Conservation (phyloP, 2,797 vertebrate genomes). For the Strix occidentalis region DNA sequence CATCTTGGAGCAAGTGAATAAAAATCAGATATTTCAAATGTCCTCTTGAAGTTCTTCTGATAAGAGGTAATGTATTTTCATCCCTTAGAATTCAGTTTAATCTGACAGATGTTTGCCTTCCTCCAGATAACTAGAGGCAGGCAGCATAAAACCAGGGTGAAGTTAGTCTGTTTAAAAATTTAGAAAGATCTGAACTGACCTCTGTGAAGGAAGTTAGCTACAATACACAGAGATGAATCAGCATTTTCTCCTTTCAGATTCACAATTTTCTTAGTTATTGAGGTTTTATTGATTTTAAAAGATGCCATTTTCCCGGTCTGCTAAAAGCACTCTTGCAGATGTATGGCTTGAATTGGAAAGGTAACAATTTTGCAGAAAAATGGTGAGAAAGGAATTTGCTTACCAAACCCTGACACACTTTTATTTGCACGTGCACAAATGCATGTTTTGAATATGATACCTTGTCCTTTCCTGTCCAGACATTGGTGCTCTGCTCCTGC, state of each 20-base stretch:
- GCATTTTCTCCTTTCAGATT: neutral
- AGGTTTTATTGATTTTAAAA: neutral
- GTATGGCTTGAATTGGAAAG: neutral
- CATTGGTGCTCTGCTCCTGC: neutral
- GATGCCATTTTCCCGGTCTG: neutral
- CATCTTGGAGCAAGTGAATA: neutral
- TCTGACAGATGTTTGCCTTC: neutral
- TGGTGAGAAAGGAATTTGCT: neutral
- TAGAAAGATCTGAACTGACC: neutral
- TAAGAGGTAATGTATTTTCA: neutral
- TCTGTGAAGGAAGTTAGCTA: neutral
- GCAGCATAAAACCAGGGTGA: neutral
- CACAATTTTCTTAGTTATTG: neutral
- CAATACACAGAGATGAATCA: neutral
- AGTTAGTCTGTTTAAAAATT: neutral
- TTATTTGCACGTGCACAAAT: neutral
- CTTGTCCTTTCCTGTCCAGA: neutral
- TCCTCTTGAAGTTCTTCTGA: neutral
- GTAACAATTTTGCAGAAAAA: neutral
- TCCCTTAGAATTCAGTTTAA: neutral
- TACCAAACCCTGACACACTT: neutral
- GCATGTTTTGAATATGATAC: fast-evolving
- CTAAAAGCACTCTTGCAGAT: neutral
- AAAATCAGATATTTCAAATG: neutral
- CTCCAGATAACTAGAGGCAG: neutral